Base-by-base conservation (phyloP, 2,888 invertebrate genomes). In the Lithophane leautieri region DNA sequence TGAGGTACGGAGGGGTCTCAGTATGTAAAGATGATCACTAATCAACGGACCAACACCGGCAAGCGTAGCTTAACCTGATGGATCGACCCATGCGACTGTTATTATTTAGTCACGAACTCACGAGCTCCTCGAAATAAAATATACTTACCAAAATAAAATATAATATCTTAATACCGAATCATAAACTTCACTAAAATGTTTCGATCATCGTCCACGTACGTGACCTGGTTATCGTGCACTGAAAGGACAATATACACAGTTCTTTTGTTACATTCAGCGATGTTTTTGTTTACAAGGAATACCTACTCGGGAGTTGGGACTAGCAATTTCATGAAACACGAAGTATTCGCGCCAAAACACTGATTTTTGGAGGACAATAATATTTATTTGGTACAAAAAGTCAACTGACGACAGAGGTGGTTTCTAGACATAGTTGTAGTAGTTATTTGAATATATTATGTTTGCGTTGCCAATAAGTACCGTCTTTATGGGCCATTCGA, bases 371-470 rank as follows among this genome's bases (percentile, higher is more conserved):
- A 47, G 14, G 44, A 25, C 8, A 28, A 54, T 4, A 19, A 28
- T 71, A 52, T 73, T 76, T 52, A 40, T 81, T 81, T 54, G 52
- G 16, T 25, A 42, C 9, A 60, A 60, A 16, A 50, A 25, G 12
- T 0, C 14, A 9, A 42, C 16, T 50, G 28, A 58, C 4, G 19
- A 12, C 16, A 52, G 28, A 74, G 8, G 52, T 40, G 40, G 11
- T 47, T 47, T 56, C 12, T 42, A 42, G 54, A 76, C 22, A 50
- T 22, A 34, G 6, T 34, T 34, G 34, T 34, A 34, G 4, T 50
- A 22, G 19, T 22, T 82, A 63, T 16, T 77, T 77, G 22, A 81
- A 75, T 62, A 9, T 34, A 47, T 34, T 50, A 22, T 81, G n/a
- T 34, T 50, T 58, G 4, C 22, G n/a, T 19, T 63, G 22, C 19